Conservation (phyloP, 2,888 invertebrate genomes). For the Dryocosmus kuriphilus region DNA sequence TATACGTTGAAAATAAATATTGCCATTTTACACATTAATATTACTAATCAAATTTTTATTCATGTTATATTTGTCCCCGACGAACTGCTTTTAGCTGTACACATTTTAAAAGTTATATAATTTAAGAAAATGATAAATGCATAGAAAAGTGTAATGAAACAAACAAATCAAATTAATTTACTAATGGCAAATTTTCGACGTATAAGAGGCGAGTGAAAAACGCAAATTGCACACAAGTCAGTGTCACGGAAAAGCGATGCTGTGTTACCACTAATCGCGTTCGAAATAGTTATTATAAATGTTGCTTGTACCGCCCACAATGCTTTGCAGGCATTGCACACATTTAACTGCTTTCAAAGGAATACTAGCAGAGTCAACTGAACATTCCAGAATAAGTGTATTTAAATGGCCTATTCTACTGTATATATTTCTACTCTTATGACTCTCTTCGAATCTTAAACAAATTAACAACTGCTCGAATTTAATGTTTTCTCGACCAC, state of each 20-base stretch:
- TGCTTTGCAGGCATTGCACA: conserved; percentile 27
- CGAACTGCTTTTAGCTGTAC: neutral
- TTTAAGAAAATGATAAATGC: neutral
- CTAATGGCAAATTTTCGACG: neutral
- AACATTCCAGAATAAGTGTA: conserved; percentile 38
- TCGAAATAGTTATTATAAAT: conserved; percentile 35
- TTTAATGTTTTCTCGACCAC: neutral
- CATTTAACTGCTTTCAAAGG: conserved; percentile 35
- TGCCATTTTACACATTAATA: neutral
- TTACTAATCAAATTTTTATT: neutral
- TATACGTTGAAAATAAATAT: neutral
- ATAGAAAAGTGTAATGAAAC: neutral
- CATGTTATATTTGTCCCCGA: neutral
- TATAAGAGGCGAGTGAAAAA: conserved; percentile 8
- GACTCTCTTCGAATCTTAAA: conserved; percentile 23
- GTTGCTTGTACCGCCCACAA: conserved; percentile 31
- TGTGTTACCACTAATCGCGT: conserved; percentile 31
- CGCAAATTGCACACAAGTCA: conserved; percentile 32
- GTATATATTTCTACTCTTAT: conserved; percentile 28
- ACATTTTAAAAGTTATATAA: neutral
- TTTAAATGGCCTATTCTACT: conserved; percentile 23
- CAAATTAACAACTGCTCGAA: conserved; percentile 17
- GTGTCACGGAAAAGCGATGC: conserved; percentile 23
- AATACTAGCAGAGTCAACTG: conserved; percentile 37
- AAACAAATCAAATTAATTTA: neutral